Conservation (phyloP, 1,140 invertebrate species). For the Aleiodes sp. region DNA sequence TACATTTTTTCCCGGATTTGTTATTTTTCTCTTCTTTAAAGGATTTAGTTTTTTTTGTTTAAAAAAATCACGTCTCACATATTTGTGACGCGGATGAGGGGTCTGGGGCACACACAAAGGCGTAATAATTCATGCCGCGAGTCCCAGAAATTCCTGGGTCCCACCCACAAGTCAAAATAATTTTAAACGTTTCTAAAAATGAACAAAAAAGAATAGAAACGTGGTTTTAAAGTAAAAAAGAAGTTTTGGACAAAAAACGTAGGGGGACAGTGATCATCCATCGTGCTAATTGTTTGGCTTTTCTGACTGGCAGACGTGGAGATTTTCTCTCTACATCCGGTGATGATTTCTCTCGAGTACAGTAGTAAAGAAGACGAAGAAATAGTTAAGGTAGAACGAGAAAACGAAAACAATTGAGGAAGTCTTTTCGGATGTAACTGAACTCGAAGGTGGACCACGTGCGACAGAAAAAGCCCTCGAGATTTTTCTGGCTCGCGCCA, state of each 20-base stretch:
- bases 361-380: not conserved
- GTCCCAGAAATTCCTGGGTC: not conserved
- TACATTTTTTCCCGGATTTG: not conserved
- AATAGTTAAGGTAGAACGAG: not conserved
- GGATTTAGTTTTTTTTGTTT: not conserved
- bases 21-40: not conserved
- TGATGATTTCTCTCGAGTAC: not conserved
- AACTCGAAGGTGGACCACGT: not conserved
- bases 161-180: not conserved
- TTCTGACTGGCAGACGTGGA: not conserved
- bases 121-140: not conserved
- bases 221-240: too few relatives aligned
- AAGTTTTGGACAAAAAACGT: not conserved
- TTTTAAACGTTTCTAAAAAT: not conserved
- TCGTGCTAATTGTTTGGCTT: constrained; percentile 20
- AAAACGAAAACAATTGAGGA: not conserved
- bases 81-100: not conserved
- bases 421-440: too few relatives aligned
- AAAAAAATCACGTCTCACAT: not conserved
- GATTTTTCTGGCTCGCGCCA: constrained; percentile 23
- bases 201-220: not conserved
- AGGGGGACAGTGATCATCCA: constrained; percentile 17
- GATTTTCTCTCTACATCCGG: constrained; percentile 15
- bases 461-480: not conserved
- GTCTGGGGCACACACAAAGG: not conserved